A percentile compares a stretch with the other conserved stretches of the same genome.
phyloP scores from a whole-genome alignment of 2,888 invertebrate species.

The Ariolimax columbianus region DNA sequence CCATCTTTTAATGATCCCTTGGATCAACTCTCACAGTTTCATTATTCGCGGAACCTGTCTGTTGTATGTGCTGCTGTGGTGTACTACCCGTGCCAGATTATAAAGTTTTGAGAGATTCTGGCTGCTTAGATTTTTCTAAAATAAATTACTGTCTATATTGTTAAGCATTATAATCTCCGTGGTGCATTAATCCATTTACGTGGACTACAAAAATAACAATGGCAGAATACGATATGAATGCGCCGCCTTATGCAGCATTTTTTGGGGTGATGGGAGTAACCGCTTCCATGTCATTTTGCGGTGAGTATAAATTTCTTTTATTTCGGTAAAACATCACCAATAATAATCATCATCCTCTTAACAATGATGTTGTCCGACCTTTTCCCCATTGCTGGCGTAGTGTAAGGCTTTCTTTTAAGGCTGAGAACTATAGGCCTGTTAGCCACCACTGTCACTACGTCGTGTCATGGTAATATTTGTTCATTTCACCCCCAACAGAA shows the following conservation, averaged over 20 bases:
- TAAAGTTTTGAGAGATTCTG: no score
- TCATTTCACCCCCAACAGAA: no score
- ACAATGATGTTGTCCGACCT: no score
- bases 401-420: no score
- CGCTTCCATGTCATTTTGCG: constrained; percentile 22
- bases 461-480: no score
- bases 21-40: neutral
- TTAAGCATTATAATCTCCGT: neutral
- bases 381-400: no score
- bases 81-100: no score
- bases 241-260: constrained; percentile 41
- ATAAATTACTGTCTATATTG: neutral
- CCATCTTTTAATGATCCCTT: neutral
- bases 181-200: neutral
- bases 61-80: neutral
- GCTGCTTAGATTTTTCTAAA: no score
- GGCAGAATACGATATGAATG: constrained; percentile 45
- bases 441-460: no score
- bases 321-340: no score
- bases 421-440: no score
- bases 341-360: no score
- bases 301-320: constrained; percentile 14
- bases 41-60: neutral
- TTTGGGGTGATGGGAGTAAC: constrained; percentile 45
- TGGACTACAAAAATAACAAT: neutral